These are phyloP conservation scores for Hydractinia symbiolongicarpus DNA, from an alignment of 30 jellyfish, hydroid and myxozoan genomes.

Conservation along the genomic window DNA sequence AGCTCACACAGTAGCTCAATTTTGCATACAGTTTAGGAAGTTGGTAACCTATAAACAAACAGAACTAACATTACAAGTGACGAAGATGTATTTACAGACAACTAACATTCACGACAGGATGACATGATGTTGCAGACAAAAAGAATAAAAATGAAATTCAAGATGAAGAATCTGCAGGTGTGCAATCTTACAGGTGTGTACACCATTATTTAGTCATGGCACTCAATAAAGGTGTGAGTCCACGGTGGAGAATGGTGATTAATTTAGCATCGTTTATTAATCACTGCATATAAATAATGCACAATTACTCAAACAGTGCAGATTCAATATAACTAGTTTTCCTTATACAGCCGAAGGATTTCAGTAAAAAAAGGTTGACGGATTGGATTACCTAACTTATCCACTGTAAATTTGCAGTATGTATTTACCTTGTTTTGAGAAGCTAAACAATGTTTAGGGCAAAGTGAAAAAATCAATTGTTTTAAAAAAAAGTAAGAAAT, in stretches of 20 bases:
- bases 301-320: neutral
- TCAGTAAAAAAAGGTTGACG: no score
- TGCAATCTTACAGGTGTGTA: neutral
- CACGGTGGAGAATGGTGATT: neutral
- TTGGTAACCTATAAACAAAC: constrained; percentile 55
- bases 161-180: no score
- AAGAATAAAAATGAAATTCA: neutral
- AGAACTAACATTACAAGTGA: neutral
- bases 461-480: no score
- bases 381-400: no score
- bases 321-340: no score
- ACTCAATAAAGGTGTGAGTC: neutral
- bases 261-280: constrained; percentile 2
- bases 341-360: no score
- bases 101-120: neutral
- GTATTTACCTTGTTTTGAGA: no score
- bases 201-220: neutral
- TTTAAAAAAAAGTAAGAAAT: no score
- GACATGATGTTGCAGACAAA: neutral
- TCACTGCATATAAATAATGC: neutral
- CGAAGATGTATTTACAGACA: neutral
- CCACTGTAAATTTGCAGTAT: no score
- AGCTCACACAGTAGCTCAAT: constrained; percentile 94
- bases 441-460: no score
- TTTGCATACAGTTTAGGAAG: constrained; percentile 94